Evolutionary conservation across 2,888 invertebrate species (phyloP).

Genomic region (Tipula confusa): DNA sequence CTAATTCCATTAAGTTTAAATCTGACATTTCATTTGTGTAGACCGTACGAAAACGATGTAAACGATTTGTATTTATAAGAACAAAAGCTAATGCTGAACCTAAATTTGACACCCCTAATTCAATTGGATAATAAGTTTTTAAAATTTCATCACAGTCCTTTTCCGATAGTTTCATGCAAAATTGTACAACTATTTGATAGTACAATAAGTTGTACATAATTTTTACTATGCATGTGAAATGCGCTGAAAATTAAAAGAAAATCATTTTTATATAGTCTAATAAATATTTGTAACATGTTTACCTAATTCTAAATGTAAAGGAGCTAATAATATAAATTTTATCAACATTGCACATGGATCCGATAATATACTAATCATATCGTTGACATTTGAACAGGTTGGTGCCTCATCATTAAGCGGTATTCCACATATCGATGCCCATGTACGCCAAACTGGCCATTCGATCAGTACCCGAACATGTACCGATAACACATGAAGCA

Average conservation of each 20-base stretch:
- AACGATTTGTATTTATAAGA: slow-evolving; percentile 44
- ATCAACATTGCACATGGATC: slow-evolving; percentile 83
- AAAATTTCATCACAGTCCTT: slow-evolving; percentile 58
- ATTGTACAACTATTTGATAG: slow-evolving; percentile 81
- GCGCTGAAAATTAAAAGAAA: slow-evolving; percentile 58
- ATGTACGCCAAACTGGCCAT: slow-evolving; percentile 56
- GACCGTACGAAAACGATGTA: slow-evolving; percentile 45
- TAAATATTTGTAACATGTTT: slow-evolving; percentile 37
- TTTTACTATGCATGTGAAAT: slow-evolving; percentile 82
- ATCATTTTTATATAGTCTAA: background rate
- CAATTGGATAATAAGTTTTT: slow-evolving; percentile 40
- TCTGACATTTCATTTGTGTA: slow-evolving; percentile 41
- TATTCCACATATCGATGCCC: slow-evolving; percentile 49
- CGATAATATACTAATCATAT: slow-evolving; percentile 72
- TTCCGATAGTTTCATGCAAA: slow-evolving; percentile 64
- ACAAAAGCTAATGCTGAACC: slow-evolving; percentile 48
- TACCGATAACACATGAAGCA: slow-evolving; percentile 81
- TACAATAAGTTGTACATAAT: slow-evolving; percentile 84
- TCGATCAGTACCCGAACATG: slow-evolving; percentile 70
- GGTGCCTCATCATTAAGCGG: slow-evolving; percentile 45
- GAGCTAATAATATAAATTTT: slow-evolving; percentile 80
- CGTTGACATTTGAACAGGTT: slow-evolving; percentile 47
- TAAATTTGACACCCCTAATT: slow-evolving; percentile 39
- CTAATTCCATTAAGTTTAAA: slow-evolving; percentile 48
- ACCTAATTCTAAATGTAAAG: slow-evolving; percentile 83